These are phyloP conservation scores for Steinernema khuongi DNA, from an alignment of 1,140 invertebrate genomes.

Conservation along the genomic window DNA sequence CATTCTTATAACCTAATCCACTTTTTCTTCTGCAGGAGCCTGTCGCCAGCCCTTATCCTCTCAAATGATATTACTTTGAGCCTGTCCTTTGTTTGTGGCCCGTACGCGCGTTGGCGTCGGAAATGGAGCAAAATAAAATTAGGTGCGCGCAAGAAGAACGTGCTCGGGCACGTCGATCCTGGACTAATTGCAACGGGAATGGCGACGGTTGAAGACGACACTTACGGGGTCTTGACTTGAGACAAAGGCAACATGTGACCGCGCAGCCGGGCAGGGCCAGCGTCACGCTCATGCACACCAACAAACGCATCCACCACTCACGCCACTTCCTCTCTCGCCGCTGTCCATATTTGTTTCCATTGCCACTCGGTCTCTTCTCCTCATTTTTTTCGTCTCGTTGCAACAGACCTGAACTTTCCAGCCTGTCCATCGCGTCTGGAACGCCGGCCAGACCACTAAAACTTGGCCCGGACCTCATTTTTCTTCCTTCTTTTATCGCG, in stretches of 20 bases:
- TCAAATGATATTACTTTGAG: not conserved
- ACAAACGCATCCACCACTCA: not conserved
- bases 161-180: not conserved
- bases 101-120: slow-evolving; percentile 1
- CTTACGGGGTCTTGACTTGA: not conserved
- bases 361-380: too few species aligned
- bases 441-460: too few species aligned
- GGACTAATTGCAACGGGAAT: not conserved
- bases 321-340: not conserved
- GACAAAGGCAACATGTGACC: not conserved
- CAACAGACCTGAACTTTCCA: too few species aligned
- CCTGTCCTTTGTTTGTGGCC: not conserved
- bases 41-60: too few species aligned
- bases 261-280: not conserved
- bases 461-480: not conserved
- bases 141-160: not conserved
- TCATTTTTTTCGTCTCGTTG: too few species aligned
- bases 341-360: slow-evolving; percentile 5
- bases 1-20: too few species aligned
- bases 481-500: not conserved
- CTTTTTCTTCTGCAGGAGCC: too few species aligned
- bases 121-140: not conserved
- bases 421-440: too few species aligned
- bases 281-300: not conserved
- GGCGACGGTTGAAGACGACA: not conserved